Base-by-base conservation (phyloP, 2,797 vertebrate genomes). In the Phrynocephalus guinanensis region DNA sequence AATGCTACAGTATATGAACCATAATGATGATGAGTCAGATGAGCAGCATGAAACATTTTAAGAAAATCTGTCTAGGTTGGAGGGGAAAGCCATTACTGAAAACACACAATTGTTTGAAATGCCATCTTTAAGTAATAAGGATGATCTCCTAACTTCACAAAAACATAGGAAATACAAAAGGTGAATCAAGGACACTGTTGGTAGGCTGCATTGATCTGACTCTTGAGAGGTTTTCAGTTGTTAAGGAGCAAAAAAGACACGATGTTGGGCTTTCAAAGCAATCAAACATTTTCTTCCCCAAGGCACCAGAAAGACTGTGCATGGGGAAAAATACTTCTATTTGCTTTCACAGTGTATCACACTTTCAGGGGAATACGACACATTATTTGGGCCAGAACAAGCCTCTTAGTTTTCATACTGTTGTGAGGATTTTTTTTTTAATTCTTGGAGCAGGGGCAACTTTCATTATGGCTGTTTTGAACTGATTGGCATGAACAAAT, bases 121-220 rank as follows among this genome's bases (percentile, higher is more conserved):
- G 11, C 67, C 85, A 9, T 38, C 83, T 8, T 6, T 3, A 30
- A 15, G 44, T 80, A 89, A 38, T 56, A 4, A 16, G 24, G 80
- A 0, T 66, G 68, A 60, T 78, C 33, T 91, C 15, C 63, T 52
- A 20, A 16, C 28, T 38, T 63, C 60, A 56, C 2, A 50, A 26
- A 16, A 71, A 83, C 66, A 48, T 13, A 82, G 6, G 70, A 2
- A 15, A 11, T 18, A 13, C 10, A 15, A 0, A 0, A 73, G 48
- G 2, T 68, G 76, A 73, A 84, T 87, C 79, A 80, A 7, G 44
- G 3, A 3, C 33, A 88, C 28, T 76, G 2, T 78, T 83, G 79
- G 38, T 90, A 52, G 24, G 71, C 44, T 80, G 48, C n/a, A 79
- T 56, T 76, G 68, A 88, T 30, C 22, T 81, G 28, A 52, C 83